These are phyloP conservation scores for Synanthedon tipuliformis DNA, from an alignment of 2,888 invertebrate species.

Conservation along the genomic window DNA sequence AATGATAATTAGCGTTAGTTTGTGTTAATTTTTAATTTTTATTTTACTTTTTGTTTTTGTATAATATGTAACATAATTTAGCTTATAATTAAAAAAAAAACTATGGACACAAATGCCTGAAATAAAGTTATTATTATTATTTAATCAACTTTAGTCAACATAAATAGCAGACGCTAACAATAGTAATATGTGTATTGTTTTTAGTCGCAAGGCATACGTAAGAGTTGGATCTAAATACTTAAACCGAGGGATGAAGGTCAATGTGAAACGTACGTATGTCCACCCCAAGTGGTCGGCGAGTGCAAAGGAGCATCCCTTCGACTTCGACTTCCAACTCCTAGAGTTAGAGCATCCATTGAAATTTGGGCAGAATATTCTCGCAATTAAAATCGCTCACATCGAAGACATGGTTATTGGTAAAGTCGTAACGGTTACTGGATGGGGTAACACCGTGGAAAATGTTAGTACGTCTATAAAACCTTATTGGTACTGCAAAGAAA, in stretches of 20 bases:
- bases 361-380: conserved; percentile 38
- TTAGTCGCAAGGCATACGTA: conserved; percentile 45
- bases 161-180: too few relatives aligned
- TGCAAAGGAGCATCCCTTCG: conserved; percentile 50
- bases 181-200: too few relatives aligned
- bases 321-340: conserved; percentile 52
- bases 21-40: too few relatives aligned
- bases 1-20: too few relatives aligned
- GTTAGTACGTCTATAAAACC: conserved; percentile 25
- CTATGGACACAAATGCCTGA: too few relatives aligned
- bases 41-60: too few relatives aligned
- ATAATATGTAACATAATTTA: too few relatives aligned
- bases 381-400: conserved; percentile 47
- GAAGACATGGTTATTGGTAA: conserved; percentile 57
- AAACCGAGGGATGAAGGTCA: conserved; percentile 32
- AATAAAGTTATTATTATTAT: too few relatives aligned
- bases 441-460: conserved; percentile 58
- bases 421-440: conserved; percentile 52
- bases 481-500: background rate
- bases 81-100: too few relatives aligned
- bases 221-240: conserved; percentile 49
- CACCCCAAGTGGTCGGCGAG: conserved; percentile 42
- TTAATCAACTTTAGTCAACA: too few relatives aligned
- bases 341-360: conserved; percentile 34
- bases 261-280: conserved; percentile 24